A percentile compares a stretch with the other conserved stretches of the same genome.
phyloP scores from a whole-genome alignment of 2,113 vertebrate species.

The Scomber colias region DNA sequence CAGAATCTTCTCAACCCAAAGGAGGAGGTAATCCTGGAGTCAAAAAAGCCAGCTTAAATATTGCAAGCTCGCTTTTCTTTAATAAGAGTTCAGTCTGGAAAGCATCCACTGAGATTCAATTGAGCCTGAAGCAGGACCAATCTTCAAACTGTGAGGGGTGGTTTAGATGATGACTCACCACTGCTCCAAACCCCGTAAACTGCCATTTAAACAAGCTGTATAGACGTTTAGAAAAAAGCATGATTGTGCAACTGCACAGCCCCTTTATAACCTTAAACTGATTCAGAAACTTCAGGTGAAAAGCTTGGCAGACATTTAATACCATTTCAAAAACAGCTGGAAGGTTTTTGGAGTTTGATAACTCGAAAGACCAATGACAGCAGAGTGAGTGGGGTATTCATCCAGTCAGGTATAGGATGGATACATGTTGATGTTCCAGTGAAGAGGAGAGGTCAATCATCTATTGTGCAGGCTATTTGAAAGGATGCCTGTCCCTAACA shows the following conservation, averaged over 20 bases:
- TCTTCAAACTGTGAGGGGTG: constrained; percentile 14
- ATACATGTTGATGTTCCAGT: constrained; percentile 48
- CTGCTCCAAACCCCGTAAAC: constrained; percentile 4
- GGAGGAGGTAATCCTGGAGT: constrained; percentile 33
- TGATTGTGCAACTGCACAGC: background rate
- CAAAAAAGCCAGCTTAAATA: constrained; percentile 41
- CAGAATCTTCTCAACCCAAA: constrained; percentile 43
- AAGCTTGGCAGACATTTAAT: background rate
- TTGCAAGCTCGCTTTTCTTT: constrained; percentile 43
- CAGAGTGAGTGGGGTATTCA: constrained; percentile 12
- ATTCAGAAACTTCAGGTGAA: background rate
- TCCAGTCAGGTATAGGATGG: constrained; percentile 44
- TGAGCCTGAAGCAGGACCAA: constrained; percentile 25
- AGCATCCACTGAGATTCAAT: constrained; percentile 34
- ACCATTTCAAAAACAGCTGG: constrained; percentile 6
- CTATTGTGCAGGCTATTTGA: constrained; percentile 27
- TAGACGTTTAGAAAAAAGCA: background rate
- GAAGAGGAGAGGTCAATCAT: constrained; percentile 48
- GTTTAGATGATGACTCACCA: constrained; percentile 40
- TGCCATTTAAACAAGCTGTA: constrained; percentile 11
- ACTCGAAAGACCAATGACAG: constrained; percentile 32
- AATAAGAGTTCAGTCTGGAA: constrained; percentile 41
- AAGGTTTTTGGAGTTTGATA: constrained; percentile 15
- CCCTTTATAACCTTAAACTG: background rate
- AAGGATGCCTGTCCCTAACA: constrained; percentile 27